These are phyloP conservation scores for Linnaemya tessellans DNA, from an alignment of 2,888 invertebrate genomes.

Conservation along the genomic window DNA sequence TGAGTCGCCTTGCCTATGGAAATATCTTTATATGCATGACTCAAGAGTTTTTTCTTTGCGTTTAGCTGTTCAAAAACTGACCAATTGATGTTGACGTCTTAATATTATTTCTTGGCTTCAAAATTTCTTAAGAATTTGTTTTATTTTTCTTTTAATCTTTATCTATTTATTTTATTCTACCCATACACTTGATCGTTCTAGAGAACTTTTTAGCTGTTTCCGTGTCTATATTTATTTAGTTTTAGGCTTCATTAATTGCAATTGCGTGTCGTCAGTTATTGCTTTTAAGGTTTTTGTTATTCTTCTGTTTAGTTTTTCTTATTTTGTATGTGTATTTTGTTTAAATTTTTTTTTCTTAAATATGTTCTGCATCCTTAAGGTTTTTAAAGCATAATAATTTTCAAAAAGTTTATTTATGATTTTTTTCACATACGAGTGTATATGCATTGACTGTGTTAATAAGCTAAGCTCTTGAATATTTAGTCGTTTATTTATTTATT, in stretches of 20 bases:
- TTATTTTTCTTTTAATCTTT: conserved; percentile 5
- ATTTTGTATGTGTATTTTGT: conserved; percentile 28
- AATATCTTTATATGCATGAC: conserved; percentile 65
- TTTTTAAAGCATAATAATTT: conserved; percentile 55
- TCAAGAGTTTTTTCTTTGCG: conserved; percentile 38
- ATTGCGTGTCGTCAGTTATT: conserved; percentile 78
- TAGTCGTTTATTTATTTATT: conserved; percentile 49
- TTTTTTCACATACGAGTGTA: background rate
- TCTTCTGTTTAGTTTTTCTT: conserved; percentile 44
- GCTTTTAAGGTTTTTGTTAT: conserved; percentile 52
- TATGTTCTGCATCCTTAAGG: conserved; percentile 62
- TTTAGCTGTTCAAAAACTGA: conserved; percentile 59
- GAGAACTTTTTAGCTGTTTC: conserved; percentile 16
- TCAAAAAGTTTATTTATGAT: conserved; percentile 43
- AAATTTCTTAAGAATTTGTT: conserved; percentile 59
- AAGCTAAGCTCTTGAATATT: conserved; percentile 63
- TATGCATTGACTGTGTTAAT: conserved; percentile 52
- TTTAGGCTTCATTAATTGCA: conserved; percentile 79
- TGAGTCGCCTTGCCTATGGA: background rate
- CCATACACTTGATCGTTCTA: conserved; percentile 35
- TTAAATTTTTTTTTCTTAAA: conserved; percentile 25
- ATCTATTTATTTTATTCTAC: conserved; percentile 48
- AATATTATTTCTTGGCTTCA: conserved; percentile 19
- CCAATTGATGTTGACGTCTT: conserved; percentile 73
- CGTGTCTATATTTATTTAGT: conserved; percentile 69